Evolutionary conservation across 2,888 invertebrate genomes (phyloP).

Genomic region (Hypena proboscidalis): DNA sequence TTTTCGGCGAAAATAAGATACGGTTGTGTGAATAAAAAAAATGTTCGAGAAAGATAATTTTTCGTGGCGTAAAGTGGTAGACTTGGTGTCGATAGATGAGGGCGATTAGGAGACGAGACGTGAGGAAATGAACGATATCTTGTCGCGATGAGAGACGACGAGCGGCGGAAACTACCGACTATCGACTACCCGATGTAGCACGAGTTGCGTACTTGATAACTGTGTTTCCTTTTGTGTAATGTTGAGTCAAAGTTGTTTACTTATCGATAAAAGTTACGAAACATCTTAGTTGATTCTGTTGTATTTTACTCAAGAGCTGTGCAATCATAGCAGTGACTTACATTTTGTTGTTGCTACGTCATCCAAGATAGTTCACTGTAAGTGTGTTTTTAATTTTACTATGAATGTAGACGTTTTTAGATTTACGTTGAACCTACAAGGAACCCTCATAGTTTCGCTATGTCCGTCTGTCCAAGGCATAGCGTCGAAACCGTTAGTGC

Average conservation of each 20-base stretch:
- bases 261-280: conserved; percentile 19
- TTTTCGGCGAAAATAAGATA: conserved; percentile 45
- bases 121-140: conserved; percentile 55
- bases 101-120: conserved; percentile 39
- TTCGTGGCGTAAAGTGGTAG: conserved; percentile 31
- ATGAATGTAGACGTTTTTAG: too few relatives aligned
- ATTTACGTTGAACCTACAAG: too few relatives aligned
- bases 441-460: too few relatives aligned
- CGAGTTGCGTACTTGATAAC: conserved; percentile 37
- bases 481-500: too few relatives aligned
- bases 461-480: too few relatives aligned
- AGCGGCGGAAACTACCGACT: conserved; percentile 44
- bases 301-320: too few relatives aligned
- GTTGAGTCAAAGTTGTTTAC: conserved; percentile 10
- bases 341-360: too few relatives aligned
- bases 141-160: conserved; percentile 40
- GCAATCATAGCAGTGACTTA: too few relatives aligned
- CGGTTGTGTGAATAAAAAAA: conserved; percentile 19
- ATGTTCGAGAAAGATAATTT: conserved; percentile 25
- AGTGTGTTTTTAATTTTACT: too few relatives aligned
- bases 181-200: conserved; percentile 39
- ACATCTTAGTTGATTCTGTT: too few relatives aligned
- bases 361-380: too few relatives aligned
- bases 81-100: conserved; percentile 37
- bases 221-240: conserved; percentile 31